Percentiles rank a stretch among this genome's conserved stretches.
Evolutionary conservation across 2,888 invertebrate species (phyloP).

Genomic region (Suillia variegata): DNA sequence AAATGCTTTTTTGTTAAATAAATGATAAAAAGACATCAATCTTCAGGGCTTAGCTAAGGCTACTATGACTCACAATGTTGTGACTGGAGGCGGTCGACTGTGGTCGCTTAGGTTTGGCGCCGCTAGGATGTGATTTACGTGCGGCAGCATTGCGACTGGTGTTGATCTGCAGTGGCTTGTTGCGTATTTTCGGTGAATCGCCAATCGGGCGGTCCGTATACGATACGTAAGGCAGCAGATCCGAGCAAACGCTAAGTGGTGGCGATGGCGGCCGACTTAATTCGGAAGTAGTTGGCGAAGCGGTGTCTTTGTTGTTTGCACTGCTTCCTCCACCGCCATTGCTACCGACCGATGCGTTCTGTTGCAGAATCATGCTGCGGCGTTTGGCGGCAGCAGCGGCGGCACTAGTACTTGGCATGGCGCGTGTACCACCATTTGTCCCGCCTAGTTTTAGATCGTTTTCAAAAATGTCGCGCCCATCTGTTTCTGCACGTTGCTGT

Average conservation of each 20-base stretch:
- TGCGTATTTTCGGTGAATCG: conserved; percentile 82
- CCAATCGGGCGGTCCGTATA: conserved; percentile 90
- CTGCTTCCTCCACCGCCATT: conserved; percentile 8
- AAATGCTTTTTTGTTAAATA: too few species aligned
- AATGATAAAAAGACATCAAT: too few species aligned
- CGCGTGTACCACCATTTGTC: conserved; percentile 8
- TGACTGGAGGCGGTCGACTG: conserved; percentile 64
- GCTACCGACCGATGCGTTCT: conserved; percentile 23
- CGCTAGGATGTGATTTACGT: conserved; percentile 50
- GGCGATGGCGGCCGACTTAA: conserved; percentile 76
- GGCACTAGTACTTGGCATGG: conserved; percentile 28
- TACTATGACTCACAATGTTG: too few species aligned
- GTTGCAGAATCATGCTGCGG: conserved; percentile 34
- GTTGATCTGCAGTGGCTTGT: conserved; percentile 58
- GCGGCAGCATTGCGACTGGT: conserved; percentile 41
- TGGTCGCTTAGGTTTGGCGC: conserved; percentile 59
- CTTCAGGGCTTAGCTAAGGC: too few species aligned
- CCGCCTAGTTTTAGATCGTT: conserved; percentile 19
- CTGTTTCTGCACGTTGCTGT: conserved; percentile 58
- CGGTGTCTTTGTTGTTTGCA: conserved; percentile 39
- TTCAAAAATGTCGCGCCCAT: conserved; percentile 52
- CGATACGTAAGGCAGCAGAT: conserved; percentile 86
- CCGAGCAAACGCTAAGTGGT: conserved; percentile 86
- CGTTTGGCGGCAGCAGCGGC: conserved; percentile 44
- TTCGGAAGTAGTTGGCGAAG: conserved; percentile 51